Percentiles rank a stretch among this genome's conserved stretches.
These are phyloP conservation scores for Zoanthus sansibaricus DNA, from an alignment of 92 coral and sea anemone genomes.

Conservation along the genomic window DNA sequence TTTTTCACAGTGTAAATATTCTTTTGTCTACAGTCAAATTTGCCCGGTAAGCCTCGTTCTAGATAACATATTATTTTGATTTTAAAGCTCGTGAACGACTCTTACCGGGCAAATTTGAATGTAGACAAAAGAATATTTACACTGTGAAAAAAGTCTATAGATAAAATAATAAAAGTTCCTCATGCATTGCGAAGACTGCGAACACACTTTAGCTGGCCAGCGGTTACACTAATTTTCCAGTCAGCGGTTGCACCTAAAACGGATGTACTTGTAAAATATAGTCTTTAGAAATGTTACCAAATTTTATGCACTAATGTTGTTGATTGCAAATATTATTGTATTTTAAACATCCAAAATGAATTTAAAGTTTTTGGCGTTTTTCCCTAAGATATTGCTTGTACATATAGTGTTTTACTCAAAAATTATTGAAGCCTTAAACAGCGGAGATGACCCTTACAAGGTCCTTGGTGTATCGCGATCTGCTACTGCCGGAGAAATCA, in stretches of 20 bases:
- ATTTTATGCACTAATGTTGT: neutral
- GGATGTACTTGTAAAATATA: neutral
- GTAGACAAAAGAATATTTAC: too few relatives aligned
- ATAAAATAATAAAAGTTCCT: too few relatives aligned
- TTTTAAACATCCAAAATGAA: neutral
- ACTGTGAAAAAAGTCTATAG: too few relatives aligned
- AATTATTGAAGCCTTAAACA: neutral
- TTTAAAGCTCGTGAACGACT: too few relatives aligned
- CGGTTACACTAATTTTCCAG: neutral
- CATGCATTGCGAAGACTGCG: too few relatives aligned
- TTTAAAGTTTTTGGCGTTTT: neutral
- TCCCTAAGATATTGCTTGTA: neutral
- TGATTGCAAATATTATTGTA: neutral
- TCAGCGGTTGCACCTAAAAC: slow-evolving; percentile 37
- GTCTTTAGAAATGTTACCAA: neutral
- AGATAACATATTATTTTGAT: too few relatives aligned
- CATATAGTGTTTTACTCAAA: neutral
- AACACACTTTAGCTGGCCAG: too few relatives aligned
- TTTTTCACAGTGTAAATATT: too few relatives aligned
- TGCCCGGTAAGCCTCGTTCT: too few relatives aligned
- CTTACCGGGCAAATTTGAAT: too few relatives aligned
- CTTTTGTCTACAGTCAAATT: too few relatives aligned
- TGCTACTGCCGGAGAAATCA: slow-evolving; percentile 82
- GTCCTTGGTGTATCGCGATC: slow-evolving; percentile 87
- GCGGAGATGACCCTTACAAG: slow-evolving; percentile 83